Evolutionary conservation across 30 jellyfish, hydroid and myxozoan species (phyloP).

Genomic region (Chrysaora quinquecirrha): DNA sequence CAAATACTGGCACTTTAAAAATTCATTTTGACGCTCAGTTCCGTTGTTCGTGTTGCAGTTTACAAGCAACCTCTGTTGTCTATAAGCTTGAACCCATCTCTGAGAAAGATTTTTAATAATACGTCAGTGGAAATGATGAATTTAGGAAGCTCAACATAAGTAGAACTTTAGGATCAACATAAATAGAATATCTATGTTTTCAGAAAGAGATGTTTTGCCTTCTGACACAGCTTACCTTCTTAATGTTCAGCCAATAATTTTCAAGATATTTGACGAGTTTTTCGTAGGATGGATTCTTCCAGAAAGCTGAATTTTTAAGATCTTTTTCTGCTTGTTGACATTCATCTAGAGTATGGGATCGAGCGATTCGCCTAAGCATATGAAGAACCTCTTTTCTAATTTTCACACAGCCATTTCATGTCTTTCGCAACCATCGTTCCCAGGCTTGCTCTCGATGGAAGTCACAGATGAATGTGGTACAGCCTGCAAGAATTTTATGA

Average conservation of each 20-base stretch:
- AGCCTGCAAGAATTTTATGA: background rate
- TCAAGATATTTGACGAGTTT: background rate
- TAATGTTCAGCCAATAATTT: slow-evolving; percentile 42
- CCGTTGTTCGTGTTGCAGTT: too few relatives aligned
- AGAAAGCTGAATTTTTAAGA: background rate
- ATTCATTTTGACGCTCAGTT: too few relatives aligned
- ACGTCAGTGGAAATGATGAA: too few relatives aligned
- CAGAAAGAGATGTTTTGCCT: too few relatives aligned
- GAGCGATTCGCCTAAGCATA: slow-evolving; percentile 16
- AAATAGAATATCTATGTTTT: too few relatives aligned
- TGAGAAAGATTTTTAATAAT: too few relatives aligned
- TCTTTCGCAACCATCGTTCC: slow-evolving; percentile 27
- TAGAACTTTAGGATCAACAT: too few relatives aligned
- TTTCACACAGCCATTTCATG: background rate
- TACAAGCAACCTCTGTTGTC: slow-evolving; percentile 50
- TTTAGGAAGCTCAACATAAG: too few relatives aligned
- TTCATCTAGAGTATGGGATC: slow-evolving; percentile 13
- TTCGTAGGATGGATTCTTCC: slow-evolving; percentile 5
- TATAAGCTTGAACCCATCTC: slow-evolving; percentile 78
- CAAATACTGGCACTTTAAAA: too few relatives aligned
- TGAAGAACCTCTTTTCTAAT: slow-evolving; percentile 8
- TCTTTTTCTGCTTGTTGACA: slow-evolving; percentile 25
- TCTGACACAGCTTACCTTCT: too few relatives aligned
- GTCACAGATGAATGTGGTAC: slow-evolving; percentile 7
- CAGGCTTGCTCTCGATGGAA: slow-evolving; percentile 25